A percentile compares a stretch with the other conserved stretches of the same genome.
Evolutionary conservation across 1,140 invertebrate genomes (phyloP).

Genomic region (Euborellia annulipes): DNA sequence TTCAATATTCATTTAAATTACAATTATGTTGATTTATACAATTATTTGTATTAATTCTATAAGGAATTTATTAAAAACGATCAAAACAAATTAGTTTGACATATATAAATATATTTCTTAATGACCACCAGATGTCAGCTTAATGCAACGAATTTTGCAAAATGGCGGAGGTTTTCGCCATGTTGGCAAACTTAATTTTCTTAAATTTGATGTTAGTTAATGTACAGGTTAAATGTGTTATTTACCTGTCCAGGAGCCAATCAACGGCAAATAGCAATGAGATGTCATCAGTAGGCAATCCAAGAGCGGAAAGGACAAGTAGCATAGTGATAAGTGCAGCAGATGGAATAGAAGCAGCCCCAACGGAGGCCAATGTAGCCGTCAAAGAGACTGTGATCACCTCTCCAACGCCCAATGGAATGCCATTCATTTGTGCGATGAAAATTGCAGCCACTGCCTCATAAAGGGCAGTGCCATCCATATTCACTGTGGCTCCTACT

Average conservation of each 20-base stretch:
- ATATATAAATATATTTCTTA: too few relatives aligned
- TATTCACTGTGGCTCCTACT: constrained; percentile 49
- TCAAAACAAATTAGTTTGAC: too few relatives aligned
- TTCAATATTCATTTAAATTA: too few relatives aligned
- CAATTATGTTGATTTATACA: too few relatives aligned
- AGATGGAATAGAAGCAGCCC: constrained; percentile 62
- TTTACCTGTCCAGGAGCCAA: constrained; percentile 38
- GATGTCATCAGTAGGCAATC: constrained; percentile 51
- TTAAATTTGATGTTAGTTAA: too few relatives aligned
- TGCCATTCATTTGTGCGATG: constrained; percentile 51
- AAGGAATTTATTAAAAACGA: too few relatives aligned
- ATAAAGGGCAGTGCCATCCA: constrained; percentile 58
- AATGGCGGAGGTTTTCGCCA: too few relatives aligned
- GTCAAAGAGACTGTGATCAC: constrained; percentile 48
- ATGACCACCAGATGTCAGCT: too few relatives aligned
- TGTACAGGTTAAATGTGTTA: too few relatives aligned
- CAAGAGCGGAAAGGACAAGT: constrained; percentile 55
- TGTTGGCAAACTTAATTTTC: too few relatives aligned
- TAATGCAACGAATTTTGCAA: too few relatives aligned
- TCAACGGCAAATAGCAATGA: constrained; percentile 58
- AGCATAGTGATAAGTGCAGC: constrained; percentile 60
- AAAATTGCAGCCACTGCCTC: constrained; percentile 54
- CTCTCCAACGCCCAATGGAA: constrained; percentile 36
- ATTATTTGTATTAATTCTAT: too few relatives aligned
- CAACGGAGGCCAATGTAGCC: constrained; percentile 57